Base-by-base conservation (phyloP, 2,888 invertebrate genomes). In the Pseudococcus viburni region DNA sequence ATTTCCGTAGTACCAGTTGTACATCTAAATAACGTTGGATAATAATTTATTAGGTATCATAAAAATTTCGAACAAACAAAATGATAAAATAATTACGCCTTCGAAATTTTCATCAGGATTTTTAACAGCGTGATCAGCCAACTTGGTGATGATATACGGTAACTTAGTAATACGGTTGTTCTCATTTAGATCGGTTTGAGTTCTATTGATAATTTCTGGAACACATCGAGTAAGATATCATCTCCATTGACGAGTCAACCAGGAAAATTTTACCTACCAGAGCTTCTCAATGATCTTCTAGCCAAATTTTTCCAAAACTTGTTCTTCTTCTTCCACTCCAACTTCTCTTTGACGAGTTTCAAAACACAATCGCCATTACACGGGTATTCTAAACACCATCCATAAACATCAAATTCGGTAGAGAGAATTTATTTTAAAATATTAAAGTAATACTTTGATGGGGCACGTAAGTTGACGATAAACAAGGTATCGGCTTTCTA, bases 41-140 rank as follows among this genome's bases (percentile, higher is more conserved):
- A 46, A 42, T 42, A 19, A 59, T 19, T 59, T 19, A 22, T 1
- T 6, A 46, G 8, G 55, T 17, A 17, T 42, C 5, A 73, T 22
- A 0, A 73, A 26, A 73, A 73, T n/a, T 42, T 80, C 7, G 42
- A 42, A n/a, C n/a, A 33, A 5, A n/a, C 17, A 26, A 33, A n/a
- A 33, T 33, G 11, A 33, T 33, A 6, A 26, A 17, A 80, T 19
- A 88, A 73, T 77, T 88, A 88, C 88, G 0, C 88, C 85, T 33
- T 85, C 73, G 19, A 88, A 88, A 88, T 85, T 17, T 77, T 88
- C 51, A 88, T 88, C 88, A 1, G 88, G 88, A 46, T 88, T 55
- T 26, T 85, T 85, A 8, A 51, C 15, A n/a, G 68, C 51, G 33
- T 85, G 85, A 73, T 88, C 42, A 17, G 83, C 77, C 33, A 88